A percentile compares a stretch with the other conserved stretches of the same genome.
Conservation (phyloP, 2,113 vertebrate genomes). For the Theristicus caerulescens region DNA sequence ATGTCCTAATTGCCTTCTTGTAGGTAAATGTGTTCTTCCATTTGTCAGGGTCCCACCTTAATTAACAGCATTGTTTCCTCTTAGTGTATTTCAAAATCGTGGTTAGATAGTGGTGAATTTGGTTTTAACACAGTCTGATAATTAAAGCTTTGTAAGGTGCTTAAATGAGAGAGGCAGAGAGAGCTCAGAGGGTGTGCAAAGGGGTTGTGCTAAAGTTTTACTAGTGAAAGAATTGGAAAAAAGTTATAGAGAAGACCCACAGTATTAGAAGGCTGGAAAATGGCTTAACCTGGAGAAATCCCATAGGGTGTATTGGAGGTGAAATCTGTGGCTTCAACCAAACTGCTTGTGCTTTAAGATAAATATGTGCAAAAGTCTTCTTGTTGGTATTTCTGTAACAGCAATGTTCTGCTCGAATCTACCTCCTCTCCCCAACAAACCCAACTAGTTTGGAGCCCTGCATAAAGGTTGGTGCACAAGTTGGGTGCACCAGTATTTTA, state of each 20-base stretch:
- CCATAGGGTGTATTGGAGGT: not conserved
- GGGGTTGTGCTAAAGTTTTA: not conserved
- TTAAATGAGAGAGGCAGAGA: not conserved
- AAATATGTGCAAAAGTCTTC: not conserved
- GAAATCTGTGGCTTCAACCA: not conserved
- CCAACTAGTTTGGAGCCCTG: accelerated
- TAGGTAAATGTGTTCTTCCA: not conserved
- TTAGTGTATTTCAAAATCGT: not conserved
- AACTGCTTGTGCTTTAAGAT: not conserved
- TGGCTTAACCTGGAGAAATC: not conserved
- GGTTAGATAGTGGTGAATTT: not conserved
- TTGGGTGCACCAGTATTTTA: not conserved
- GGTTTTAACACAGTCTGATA: slow-evolving; percentile 5
- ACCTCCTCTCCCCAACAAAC: too few relatives aligned
- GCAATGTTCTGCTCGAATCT: accelerated
- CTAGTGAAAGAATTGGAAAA: not conserved
- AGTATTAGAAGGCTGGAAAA: not conserved
- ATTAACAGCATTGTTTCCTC: slow-evolving; percentile 41
- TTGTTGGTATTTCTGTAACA: not conserved
- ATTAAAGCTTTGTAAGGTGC: slow-evolving; percentile 9
- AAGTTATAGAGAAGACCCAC: not conserved
- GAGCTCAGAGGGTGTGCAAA: not conserved
- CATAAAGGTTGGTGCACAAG: accelerated
- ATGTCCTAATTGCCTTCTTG: not conserved
- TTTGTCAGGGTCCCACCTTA: not conserved